phyloP scores from a whole-genome alignment of 2,113 vertebrate species.

The Macrotus californicus region DNA sequence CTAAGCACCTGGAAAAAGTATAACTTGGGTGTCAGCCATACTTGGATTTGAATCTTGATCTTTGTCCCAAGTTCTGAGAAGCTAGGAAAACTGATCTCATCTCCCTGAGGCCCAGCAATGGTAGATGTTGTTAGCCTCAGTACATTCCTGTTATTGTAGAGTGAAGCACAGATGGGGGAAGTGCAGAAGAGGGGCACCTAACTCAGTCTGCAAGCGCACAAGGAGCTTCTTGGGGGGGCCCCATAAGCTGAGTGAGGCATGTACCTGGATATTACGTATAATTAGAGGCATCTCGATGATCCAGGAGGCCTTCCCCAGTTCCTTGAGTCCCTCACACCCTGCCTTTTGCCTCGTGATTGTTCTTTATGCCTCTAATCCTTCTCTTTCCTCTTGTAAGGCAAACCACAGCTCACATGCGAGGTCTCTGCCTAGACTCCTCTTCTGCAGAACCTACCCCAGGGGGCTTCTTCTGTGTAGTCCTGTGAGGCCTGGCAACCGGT shows the following conservation, averaged over 20 bases:
- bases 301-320: background rate
- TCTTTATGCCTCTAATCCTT: background rate
- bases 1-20: too few species aligned
- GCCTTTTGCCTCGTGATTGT: background rate
- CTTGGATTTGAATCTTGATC: background rate
- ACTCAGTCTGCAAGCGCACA: too few species aligned
- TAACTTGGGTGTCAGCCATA: background rate
- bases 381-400: background rate
- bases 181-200: background rate
- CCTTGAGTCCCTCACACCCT: background rate
- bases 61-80: background rate
- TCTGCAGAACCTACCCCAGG: background rate
- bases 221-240: background rate
- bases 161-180: background rate
- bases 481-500: background rate
- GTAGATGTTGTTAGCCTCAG: background rate
- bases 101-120: background rate
- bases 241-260: background rate
- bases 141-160: background rate
- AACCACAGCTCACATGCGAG: background rate
- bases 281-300: background rate
- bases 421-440: background rate
- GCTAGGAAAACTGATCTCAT: too few species aligned
- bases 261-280: background rate
- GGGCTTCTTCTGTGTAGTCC: background rate